These are phyloP conservation scores for Agelaius tricolor DNA, from an alignment of 2,113 vertebrate species.

Conservation along the genomic window DNA sequence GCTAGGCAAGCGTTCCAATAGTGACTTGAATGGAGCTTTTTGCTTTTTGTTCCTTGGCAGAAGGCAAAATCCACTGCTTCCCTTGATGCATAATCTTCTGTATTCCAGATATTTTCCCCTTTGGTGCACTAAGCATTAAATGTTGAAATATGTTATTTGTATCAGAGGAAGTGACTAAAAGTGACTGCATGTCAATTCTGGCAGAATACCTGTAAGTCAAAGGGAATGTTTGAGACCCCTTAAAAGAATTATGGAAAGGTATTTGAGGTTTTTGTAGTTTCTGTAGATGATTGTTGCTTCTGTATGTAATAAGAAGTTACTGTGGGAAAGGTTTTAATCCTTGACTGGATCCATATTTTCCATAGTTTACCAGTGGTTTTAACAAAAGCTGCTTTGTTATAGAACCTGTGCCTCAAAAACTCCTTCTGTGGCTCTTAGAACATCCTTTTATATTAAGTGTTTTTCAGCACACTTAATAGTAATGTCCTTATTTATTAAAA, in stretches of 20 bases:
- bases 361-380: neutral
- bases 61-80: neutral
- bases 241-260: neutral
- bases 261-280: neutral
- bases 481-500: neutral
- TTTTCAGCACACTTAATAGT: neutral
- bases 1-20: neutral
- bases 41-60: neutral
- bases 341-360: neutral
- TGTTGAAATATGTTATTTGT: neutral
- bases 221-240: neutral
- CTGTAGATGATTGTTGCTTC: neutral
- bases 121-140: neutral
- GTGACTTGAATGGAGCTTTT: neutral
- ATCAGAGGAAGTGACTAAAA: neutral
- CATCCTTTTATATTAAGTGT: neutral
- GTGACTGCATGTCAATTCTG: neutral
- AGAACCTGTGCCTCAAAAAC: neutral
- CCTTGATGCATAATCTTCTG: neutral
- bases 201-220: neutral
- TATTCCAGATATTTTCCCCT: neutral
- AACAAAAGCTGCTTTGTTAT: neutral
- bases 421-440: neutral
- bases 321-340: neutral
- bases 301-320: neutral